Evolutionary conservation across 2,888 invertebrate genomes (phyloP).

Genomic region (Venustoraphidia nigricollis): DNA sequence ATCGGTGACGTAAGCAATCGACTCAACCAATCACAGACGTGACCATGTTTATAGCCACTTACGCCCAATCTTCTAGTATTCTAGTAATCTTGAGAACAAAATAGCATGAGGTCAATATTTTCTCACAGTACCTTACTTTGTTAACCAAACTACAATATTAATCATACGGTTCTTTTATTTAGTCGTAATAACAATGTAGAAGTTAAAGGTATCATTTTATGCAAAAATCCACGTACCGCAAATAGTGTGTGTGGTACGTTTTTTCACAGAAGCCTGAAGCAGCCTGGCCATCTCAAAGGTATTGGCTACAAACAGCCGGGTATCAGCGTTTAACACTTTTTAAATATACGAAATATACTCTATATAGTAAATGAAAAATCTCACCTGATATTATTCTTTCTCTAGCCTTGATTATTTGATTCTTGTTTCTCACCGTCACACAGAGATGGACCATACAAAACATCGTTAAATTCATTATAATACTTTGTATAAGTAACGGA

Average conservation of each 20-base stretch:
- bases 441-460: conserved; percentile 88
- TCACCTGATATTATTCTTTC: conserved; percentile 76
- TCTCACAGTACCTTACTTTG: too few species aligned
- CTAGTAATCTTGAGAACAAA: too few species aligned
- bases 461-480: conserved; percentile 96
- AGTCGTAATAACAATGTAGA: not conserved
- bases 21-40: too few species aligned
- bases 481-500: conserved; percentile 87
- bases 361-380: conserved; percentile 1
- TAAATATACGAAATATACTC: too few species aligned
- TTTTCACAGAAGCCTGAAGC: conserved; percentile 21
- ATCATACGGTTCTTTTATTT: too few species aligned
- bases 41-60: too few species aligned
- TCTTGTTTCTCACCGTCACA: conserved; percentile 70
- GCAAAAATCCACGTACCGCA: conserved; percentile 26
- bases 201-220: conserved; percentile 18
- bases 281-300: conserved; percentile 27
- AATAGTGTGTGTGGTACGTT: conserved; percentile 27
- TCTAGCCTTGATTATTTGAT: conserved; percentile 55
- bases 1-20: too few species aligned
- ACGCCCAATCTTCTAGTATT: too few species aligned
- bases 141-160: too few species aligned
- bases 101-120: too few species aligned
- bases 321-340: too few species aligned
- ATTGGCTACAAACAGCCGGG: conserved; percentile 22